These are phyloP conservation scores for Phyllotreta cruciferae DNA, from an alignment of 2,888 invertebrate genomes.

Conservation along the genomic window DNA sequence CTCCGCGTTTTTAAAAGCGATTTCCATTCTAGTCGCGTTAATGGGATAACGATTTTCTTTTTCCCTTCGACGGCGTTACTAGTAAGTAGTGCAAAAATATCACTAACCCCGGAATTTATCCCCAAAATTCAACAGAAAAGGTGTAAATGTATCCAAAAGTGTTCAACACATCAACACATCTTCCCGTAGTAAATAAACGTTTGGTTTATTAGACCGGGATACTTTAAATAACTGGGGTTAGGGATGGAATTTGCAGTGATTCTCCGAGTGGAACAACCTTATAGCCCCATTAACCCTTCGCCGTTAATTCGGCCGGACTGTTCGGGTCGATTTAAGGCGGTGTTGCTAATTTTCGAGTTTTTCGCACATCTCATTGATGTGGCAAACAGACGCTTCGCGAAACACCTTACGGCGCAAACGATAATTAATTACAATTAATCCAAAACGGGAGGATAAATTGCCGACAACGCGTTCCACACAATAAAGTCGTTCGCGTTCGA, in stretches of 20 bases:
- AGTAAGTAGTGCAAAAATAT: no score
- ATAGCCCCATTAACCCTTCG: not conserved
- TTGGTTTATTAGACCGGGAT: conserved; percentile 41
- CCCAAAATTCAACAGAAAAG: not conserved
- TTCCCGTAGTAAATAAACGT: conserved; percentile 15
- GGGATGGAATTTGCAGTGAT: conserved; percentile 39
- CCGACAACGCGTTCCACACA: not conserved
- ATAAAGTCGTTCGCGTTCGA: conserved; percentile 10
- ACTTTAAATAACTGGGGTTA: conserved; percentile 42
- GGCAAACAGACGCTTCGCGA: no score
- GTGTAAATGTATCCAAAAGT: not conserved
- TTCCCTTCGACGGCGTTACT: no score
- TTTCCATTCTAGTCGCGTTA: no score
- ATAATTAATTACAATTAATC: no score
- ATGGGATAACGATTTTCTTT: no score
- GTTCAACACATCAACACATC: not conserved
- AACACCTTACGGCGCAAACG: no score
- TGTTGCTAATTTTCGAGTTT: not conserved
- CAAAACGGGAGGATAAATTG: no score
- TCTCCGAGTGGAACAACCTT: conserved; percentile 38
- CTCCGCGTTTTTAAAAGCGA: no score
- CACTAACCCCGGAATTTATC: no score
- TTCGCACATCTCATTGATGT: no score
- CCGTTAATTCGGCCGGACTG: not conserved
- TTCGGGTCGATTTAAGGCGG: not conserved